phyloP scores from a whole-genome alignment of 2,888 invertebrate species.

The Leptinotarsa tumamoca region DNA sequence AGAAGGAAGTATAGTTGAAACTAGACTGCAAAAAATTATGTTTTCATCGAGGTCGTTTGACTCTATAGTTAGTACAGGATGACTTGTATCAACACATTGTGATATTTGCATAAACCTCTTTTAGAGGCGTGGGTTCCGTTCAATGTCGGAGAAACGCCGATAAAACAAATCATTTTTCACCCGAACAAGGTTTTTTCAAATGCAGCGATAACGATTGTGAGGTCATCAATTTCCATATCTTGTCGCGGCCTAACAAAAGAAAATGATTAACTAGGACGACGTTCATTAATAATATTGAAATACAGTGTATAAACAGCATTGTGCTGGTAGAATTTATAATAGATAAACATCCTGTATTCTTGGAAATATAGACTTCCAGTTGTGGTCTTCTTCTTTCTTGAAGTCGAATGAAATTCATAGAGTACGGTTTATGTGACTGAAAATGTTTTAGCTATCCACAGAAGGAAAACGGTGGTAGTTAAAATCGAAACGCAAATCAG shows the following conservation, averaged over 20 bases:
- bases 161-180: slow-evolving; percentile 8
- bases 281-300: neutral
- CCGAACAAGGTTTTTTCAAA: slow-evolving; percentile 9
- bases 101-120: slow-evolving; percentile 18
- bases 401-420: too few species aligned
- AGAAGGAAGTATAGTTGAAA: too few species aligned
- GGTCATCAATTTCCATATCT: slow-evolving; percentile 15
- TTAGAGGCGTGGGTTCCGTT: neutral
- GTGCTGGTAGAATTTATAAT: neutral
- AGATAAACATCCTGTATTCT: slow-evolving; percentile 1
- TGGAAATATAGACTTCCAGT: neutral
- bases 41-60: neutral
- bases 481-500: too few species aligned
- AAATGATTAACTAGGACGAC: slow-evolving; percentile 7
- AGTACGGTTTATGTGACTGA: too few species aligned
- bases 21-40: neutral
- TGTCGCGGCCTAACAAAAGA: neutral
- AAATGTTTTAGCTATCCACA: too few species aligned
- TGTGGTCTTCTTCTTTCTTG: too few species aligned
- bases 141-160: slow-evolving; percentile 17
- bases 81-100: neutral
- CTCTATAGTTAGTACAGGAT: neutral
- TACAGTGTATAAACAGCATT: neutral
- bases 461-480: too few species aligned
- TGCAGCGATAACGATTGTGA: slow-evolving; percentile 12